These are phyloP conservation scores for Serrognathus titanus DNA, from an alignment of 2,888 invertebrate species.

Conservation along the genomic window DNA sequence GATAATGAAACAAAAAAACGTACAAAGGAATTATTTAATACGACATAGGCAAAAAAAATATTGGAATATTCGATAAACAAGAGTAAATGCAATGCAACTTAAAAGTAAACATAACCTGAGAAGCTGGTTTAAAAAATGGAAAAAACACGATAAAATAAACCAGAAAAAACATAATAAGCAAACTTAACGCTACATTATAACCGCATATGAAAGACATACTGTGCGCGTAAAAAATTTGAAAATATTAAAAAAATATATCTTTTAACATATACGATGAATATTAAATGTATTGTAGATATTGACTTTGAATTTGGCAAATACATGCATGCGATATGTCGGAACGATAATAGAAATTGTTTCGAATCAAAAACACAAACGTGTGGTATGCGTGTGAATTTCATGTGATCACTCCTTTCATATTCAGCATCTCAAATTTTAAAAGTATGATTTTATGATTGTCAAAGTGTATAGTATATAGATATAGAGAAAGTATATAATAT, in stretches of 20 bases:
- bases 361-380: constrained; percentile 11
- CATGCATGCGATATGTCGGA: constrained; percentile 42
- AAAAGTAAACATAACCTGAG: constrained; percentile 37
- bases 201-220: constrained; percentile 36
- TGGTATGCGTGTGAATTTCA: not conserved
- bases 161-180: constrained; percentile 18
- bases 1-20: constrained; percentile 27
- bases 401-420: constrained; percentile 32
- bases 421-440: constrained; percentile 30
- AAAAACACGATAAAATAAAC: constrained; percentile 20
- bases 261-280: constrained; percentile 8
- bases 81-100: constrained; percentile 34
- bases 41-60: constrained; percentile 13
- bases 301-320: constrained; percentile 64
- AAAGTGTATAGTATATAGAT: constrained; percentile 44
- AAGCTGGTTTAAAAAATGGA: constrained; percentile 27
- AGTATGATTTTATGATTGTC: constrained; percentile 46
- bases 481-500: constrained; percentile 28
- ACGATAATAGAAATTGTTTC: constrained; percentile 13
- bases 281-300: constrained; percentile 54
- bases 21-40: constrained; percentile 34
- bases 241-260: constrained; percentile 47
- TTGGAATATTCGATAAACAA: constrained; percentile 33
- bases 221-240: constrained; percentile 37
- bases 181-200: constrained; percentile 13